Evolutionary conservation across 2,888 invertebrate species (phyloP), one percentile per base, ranked within the genome.

Genomic region (Chaitophorus viminalis): DNA sequence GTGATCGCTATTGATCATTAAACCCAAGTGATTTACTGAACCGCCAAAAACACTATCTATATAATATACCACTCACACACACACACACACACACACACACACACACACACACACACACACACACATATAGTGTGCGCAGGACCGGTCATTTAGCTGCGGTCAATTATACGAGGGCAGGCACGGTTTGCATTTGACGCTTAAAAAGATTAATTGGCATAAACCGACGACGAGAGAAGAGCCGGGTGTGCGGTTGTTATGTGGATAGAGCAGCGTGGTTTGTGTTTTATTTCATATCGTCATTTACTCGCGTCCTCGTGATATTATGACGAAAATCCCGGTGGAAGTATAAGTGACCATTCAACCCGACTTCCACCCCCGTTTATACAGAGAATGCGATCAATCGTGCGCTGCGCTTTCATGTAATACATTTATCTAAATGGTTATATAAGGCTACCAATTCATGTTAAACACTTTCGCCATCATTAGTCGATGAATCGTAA

Each of bases 21-120:
- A 75, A 21, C 60, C 36, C 74, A 5, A 83, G 82, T 83, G 82
- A 83, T 83, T 83, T 83, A 83, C 74, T 74, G 74, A 60, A 39
- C 33, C 82, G 82, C 74, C 82, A 83, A 83, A 83, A 83, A 75
- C 82, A 83, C 82, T 54, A 60, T 83, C 60, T 74, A 72, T 82
- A 36, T 72, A 52, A 72, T 82, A 39, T 36, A 82, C 72, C 82
- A 70, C 46, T 31, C n/a, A 60, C 54, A 25, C 18, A 33, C 18
- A 52, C 21, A n/a, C 46, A 46, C 9, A 9, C 46, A 46, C 46
- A 36, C 25, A 70, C 5, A 21, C 29, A 46, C 18, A 46, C 14
- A 14, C 46, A 14, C 14, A 14, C 14, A 14, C 46, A 14, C 46
- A 5, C 39, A 8, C 8, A 8, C 39, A 8, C 39, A 8, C 39